Base-by-base conservation (phyloP, 1,140 invertebrate species). In the Saccostrea cuccullata region DNA sequence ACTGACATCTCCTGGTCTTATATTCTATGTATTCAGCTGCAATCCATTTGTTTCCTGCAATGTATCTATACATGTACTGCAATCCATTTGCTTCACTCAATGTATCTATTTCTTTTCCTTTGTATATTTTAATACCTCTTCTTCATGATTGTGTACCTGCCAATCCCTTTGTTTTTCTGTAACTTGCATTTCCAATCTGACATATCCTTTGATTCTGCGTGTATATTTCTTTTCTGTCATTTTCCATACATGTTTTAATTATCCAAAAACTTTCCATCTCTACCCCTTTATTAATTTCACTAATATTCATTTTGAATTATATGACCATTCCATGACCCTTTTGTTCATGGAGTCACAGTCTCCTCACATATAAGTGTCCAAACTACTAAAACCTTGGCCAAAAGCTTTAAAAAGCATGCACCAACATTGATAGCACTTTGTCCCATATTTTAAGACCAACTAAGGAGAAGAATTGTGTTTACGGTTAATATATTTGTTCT, bases 1-100 rank as follows among this genome's bases (percentile, higher is more conserved):
- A 77, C 26, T 77, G 47, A 47, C 30, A 77, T 15, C 70, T 64
- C n/a, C n/a, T 77, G 70, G 26, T 36, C 70, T 77, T 60, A 60
- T 64, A 64, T 64, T 17, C n/a, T n/a, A 64, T 64, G 58, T 64
- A 64, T 64, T 20, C n/a, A 64, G 58, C 58, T 64, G 26, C 30
- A 77, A 13, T 47, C 47, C 26, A 77, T 23, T 23, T 13, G 23
- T 13, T 73, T 73, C 26, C 70, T 77, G 70, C 15, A 26, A 77
- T 77, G 23, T 77, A 77, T 77, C 70, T 77, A 26, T 30, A n/a
- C n/a, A n/a, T n/a, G n/a, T n/a, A 15, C 26, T 60, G 23, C 26
- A 73, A 12, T 36, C 30, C 23, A 73, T n/a, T n/a, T 11, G 23
- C 4, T 70, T 70, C 23, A 23, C 26, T 23, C 13, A n/a, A 73